Base-by-base conservation (phyloP, 1,140 invertebrate species). In the Anoplolepis gracilipes region DNA sequence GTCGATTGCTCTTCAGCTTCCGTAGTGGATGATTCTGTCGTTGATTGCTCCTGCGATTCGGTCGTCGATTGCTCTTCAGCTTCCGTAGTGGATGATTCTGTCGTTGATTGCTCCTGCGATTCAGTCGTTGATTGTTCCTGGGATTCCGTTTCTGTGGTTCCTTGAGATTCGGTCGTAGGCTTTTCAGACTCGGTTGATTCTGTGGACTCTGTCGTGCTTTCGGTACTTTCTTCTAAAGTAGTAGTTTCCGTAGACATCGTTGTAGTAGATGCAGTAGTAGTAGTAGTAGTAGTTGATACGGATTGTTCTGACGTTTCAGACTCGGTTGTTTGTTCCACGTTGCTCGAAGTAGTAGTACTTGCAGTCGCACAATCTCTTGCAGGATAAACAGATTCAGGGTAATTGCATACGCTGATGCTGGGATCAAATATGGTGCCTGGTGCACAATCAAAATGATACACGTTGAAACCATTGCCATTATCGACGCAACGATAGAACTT, bases 401-500 rank as follows among this genome's bases (percentile, higher is more conserved):
- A 92, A 88, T 96, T 96, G 85, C 96, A 96, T 11, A 93, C 92
- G 78, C 91, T 94, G 19, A 96, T 93, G 33, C 94, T 95, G 1
- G 95, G 94, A 89, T 96, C 96, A 70, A 95, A 96, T 73, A 96
- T 96, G 11, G 96, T 96, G 75, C 96, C 96, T n/a, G 93, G 90
- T 10, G 93, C 89, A 85, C 96, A 96, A 46, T 95, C 93, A 82
- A 96, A 96, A 57, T 95, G 90, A 84, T 95, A 96, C 6, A 96
- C 93, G 53, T 95, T 96, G 87, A 96, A 96, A 36, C 96, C 95
- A 81, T 97, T 96, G 36, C 96, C 96, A 87, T 96, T 95, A 81
- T 96, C 94, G 1, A 97, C 97, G 91, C 97, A 97, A 73, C 97
- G 95, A 88, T 97, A 97, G 90, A 97, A 97, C 90, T 97, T 97